phyloP scores from a whole-genome alignment of 1,140 invertebrate genomes.

The Mizuhopecten yessoensis region DNA sequence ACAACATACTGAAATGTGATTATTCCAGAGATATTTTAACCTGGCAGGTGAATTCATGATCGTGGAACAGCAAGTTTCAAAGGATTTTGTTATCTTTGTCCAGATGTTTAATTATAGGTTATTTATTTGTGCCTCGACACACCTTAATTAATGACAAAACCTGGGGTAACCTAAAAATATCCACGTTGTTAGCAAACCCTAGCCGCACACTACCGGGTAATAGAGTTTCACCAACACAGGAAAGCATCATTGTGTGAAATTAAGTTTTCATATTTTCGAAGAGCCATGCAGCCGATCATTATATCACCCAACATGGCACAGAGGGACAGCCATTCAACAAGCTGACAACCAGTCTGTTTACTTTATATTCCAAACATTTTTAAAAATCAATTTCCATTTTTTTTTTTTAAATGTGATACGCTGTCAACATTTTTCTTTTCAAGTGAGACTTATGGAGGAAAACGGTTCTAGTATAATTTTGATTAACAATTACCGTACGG shows the following conservation, averaged over 20 bases:
- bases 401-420: neutral
- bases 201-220: too few species aligned
- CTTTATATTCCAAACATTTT: neutral
- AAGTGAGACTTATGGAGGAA: neutral
- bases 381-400: neutral
- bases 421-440: neutral
- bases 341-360: neutral
- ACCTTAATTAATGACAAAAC: neutral
- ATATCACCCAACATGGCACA: neutral
- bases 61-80: conserved; percentile 32
- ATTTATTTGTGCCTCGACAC: neutral
- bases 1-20: neutral
- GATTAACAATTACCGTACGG: neutral
- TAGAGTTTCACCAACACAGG: neutral
- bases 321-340: too few species aligned
- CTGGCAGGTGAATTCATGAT: neutral
- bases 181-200: too few species aligned
- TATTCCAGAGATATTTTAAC: neutral
- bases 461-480: neutral
- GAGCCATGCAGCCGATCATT: neutral
- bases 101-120: neutral
- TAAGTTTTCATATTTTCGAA: neutral
- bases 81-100: neutral
- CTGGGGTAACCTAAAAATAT: too few species aligned
- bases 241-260: neutral